A percentile compares a stretch with the other conserved stretches of the same genome.
Conservation (phyloP, 2,888 invertebrate genomes). For the Arge pagana region DNA sequence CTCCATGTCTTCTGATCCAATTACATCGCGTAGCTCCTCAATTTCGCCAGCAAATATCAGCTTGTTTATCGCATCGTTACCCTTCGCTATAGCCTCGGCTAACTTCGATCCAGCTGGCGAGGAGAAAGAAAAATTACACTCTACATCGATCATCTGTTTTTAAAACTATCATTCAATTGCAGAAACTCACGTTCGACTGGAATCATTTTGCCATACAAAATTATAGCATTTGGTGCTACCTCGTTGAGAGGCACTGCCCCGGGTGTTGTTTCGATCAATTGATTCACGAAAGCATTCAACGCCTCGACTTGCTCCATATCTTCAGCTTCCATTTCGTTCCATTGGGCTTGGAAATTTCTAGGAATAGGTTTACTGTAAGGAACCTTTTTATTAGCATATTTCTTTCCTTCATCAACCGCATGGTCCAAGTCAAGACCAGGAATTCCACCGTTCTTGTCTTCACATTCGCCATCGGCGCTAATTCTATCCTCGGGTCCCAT, state of each 20-base stretch:
- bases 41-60: conserved; percentile 81
- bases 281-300: conserved; percentile 70
- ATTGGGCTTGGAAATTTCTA: conserved; percentile 94
- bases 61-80: conserved; percentile 76
- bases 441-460: conserved; percentile 64
- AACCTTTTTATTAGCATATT: conserved; percentile 73
- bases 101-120: conserved; percentile 72
- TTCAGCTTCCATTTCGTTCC: conserved; percentile 77
- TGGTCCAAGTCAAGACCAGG: conserved; percentile 85
- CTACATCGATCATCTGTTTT: not conserved
- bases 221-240: conserved; percentile 78
- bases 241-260: conserved; percentile 79
- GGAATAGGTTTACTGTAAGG: conserved; percentile 97
- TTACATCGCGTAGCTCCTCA: conserved; percentile 78
- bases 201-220: conserved; percentile 82
- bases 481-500: conserved; percentile 98
- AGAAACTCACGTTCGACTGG: conserved; percentile 69
- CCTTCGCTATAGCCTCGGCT: conserved; percentile 77
- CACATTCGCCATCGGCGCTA: conserved; percentile 60
- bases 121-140: conserved; percentile 7
- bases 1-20: conserved; percentile 70
- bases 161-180: not conserved
- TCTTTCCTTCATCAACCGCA: conserved; percentile 73
- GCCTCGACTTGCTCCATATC: conserved; percentile 57
- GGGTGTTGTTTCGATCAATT: conserved; percentile 77